Evolutionary conservation across 2,888 invertebrate genomes (phyloP), one percentile per base, ranked within the genome.

Genomic region (Pelosia muscerda): DNA sequence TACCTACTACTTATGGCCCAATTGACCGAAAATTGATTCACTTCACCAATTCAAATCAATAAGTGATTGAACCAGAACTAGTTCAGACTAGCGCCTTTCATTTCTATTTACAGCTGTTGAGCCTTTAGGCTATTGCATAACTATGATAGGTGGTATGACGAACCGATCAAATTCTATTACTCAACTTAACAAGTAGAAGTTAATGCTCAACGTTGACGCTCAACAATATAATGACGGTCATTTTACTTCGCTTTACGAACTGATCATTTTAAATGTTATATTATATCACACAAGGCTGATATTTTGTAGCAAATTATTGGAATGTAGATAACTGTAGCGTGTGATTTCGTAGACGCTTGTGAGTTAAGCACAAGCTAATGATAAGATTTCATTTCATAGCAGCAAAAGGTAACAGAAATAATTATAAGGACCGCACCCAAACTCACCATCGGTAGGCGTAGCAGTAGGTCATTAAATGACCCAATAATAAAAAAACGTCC

Each of bases 191-290:
- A 28, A 63, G 13, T 68, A 60, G 2, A n/a, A 34, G 54, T 34
- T 56, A 63, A 67, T 10, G 38, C 38, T 68, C 61, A 5, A 64
- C 56, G 64, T 49, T 68, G 56, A 64, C 26, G 23, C 31, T 55
- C 15, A 13, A 67, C 38, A 19, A 38, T 10, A 22, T 63, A 67
- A 63, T 67, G 10, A 28, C 57, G 26, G 58, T 58, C 31, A 58
- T 65, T 58, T 49, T 26, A 42, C 13, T 42, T 22, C 26, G 22
- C 13, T n/a, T 31, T n/a, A 23, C 13, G 38, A 59, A 54, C 54
- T 60, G 26, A n/a, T 54, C 38, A n/a, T 54, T 26, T 25, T n/a
- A 23, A 49, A 15, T 9, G 15, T 31, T 26, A 2, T 34, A 9
- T 13, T 38, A 25, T 28, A 26, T 15, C 22, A 25, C 15, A 54